phyloP scores from a whole-genome alignment of 2,888 invertebrate species.

The Pterobdella sp. region DNA sequence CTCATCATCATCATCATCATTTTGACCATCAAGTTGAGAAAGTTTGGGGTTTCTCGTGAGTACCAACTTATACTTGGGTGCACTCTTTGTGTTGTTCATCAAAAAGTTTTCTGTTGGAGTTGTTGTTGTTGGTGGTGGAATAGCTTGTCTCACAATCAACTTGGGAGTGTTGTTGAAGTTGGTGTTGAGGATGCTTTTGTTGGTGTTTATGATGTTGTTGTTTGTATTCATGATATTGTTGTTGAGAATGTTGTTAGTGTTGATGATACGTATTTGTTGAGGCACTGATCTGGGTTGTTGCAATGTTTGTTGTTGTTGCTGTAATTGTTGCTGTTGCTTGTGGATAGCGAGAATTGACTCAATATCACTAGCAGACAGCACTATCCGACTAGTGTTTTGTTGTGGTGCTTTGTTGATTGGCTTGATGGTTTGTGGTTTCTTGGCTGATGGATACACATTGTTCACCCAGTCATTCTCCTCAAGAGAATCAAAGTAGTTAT shows the following conservation, averaged over 20 bases:
- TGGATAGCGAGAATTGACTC: slow-evolving; percentile 18
- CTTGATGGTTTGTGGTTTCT: neutral
- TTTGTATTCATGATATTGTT: neutral
- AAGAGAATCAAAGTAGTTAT: slow-evolving; percentile 21
- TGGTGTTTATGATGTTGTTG: too few species aligned
- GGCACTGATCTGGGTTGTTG: neutral
- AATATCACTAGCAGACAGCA: slow-evolving; percentile 8
- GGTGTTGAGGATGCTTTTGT: too few species aligned
- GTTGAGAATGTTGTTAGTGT: slow-evolving; percentile 11
- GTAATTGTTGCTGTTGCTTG: slow-evolving; percentile 20
- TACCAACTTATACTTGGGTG: neutral
- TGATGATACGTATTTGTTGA: neutral
- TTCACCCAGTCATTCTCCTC: slow-evolving; percentile 23
- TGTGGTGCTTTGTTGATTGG: neutral
- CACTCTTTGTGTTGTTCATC: neutral
- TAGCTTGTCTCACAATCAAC: neutral
- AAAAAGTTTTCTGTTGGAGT: neutral
- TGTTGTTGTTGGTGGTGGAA: neutral
- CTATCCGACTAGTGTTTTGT: slow-evolving; percentile 10
- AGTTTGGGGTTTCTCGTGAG: neutral
- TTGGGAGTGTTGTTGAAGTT: neutral
- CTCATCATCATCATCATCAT: slow-evolving; percentile 10
- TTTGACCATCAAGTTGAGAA: slow-evolving; percentile 1
- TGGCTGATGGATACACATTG: slow-evolving; percentile 14
- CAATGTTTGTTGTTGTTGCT: slow-evolving; percentile 9